Evolutionary conservation across 2,797 vertebrate species (phyloP), one percentile per base, ranked within the genome.

Genomic region (Sus cebifrons): DNA sequence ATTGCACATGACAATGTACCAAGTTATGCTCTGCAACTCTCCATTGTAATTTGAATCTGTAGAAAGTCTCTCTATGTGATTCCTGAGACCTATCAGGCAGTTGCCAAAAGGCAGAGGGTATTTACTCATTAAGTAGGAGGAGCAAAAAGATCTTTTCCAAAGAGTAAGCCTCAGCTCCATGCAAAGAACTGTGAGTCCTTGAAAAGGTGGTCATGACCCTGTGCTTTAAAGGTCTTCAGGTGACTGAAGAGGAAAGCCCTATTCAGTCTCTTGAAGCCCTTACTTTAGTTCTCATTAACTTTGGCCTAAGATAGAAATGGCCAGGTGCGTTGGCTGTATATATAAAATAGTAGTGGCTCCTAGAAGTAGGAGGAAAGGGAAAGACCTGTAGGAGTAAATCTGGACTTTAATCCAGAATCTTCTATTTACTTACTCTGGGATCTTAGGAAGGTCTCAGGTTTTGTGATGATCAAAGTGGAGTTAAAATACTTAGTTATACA

Each of bases 1-100:
- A 36, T 3, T 65, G 11, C 14, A 18, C 14, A 16, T 20, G 17
- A 32, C 56, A 23, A 1, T 0, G 1, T 12, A 23, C 3, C 29
- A 49, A 8, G 23, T 29, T 21, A 25, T 11, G 18, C 16, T 54
- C 13, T 58, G n/a, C 7, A 14, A 6, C 21, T 17, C n/a, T 52
- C 11, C 13, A 0, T 64, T 81, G 5, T 78, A 18, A 40, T 92
- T 14, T 67, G 52, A 68, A 23, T 25, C 21, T 11, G 0, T 32
- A 54, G 29, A 40, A 67, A 13, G 7, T 29, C 44, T 49, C 10
- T 73, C 6, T 4, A 16, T 71, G 27, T 60, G 54, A 81, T 40
- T n/a, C n/a, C 12, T 83, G 64, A 17, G 52, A 13, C 27, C 29
- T 11, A 7, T 40, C 12, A 82, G 20, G 58, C 32, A 65, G 6